These are phyloP conservation scores for Polydrusus pterygomalis DNA, from an alignment of 2,888 invertebrate genomes.

Conservation along the genomic window DNA sequence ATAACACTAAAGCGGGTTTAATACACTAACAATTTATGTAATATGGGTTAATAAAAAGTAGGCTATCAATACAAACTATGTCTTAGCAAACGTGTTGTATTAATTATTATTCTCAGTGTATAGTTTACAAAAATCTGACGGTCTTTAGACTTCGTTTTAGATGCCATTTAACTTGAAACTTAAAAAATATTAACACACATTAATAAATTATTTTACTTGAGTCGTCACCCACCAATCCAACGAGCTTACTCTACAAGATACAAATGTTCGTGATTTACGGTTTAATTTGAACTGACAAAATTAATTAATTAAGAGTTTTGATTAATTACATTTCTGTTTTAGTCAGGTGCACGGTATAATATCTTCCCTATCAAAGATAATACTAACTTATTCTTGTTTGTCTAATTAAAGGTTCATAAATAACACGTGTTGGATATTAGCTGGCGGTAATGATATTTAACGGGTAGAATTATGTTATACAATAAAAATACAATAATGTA, in stretches of 20 bases:
- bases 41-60: too few species aligned
- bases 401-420: not conserved
- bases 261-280: constrained; percentile 58
- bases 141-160: too few species aligned
- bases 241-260: constrained; percentile 36
- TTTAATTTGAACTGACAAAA: constrained; percentile 60
- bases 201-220: constrained; percentile 13
- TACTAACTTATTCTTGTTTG: constrained; percentile 17
- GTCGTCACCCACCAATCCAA: constrained; percentile 10
- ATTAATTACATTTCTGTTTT: constrained; percentile 57
- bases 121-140: too few species aligned
- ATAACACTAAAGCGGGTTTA: too few species aligned
- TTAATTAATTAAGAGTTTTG: constrained; percentile 61
- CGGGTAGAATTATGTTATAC: not conserved
- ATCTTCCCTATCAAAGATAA: constrained; percentile 37
- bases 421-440: not conserved
- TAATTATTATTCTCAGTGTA: too few species aligned
- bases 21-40: too few species aligned
- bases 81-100: too few species aligned
- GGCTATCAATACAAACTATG: too few species aligned
- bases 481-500: too few species aligned
- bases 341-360: constrained; percentile 57
- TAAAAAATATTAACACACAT: not conserved
- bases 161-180: too few species aligned
- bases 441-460: not conserved